phyloP scores from a whole-genome alignment of 2,888 invertebrate species.

The Agapostemon virescens region DNA sequence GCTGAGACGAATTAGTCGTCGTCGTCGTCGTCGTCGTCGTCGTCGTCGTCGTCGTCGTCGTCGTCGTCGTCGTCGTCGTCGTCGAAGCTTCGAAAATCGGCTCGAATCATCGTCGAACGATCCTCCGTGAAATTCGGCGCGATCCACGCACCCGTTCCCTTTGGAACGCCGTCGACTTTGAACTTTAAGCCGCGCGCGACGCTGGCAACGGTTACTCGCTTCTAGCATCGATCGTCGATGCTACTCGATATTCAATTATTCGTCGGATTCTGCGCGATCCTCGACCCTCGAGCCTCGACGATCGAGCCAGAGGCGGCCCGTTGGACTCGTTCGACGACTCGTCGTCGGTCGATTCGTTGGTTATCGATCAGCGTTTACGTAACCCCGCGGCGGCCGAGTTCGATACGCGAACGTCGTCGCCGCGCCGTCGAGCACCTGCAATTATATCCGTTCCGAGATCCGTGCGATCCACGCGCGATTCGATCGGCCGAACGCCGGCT shows the following conservation, averaged over 20 bases:
- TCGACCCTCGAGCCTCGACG: neutral
- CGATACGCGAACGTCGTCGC: neutral
- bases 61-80: no score
- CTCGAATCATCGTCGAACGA: neutral
- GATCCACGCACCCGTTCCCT: neutral
- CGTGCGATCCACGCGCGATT: no score
- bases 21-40: no score
- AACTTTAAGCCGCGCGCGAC: neutral
- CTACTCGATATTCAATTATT: neutral
- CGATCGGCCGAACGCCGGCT: no score
- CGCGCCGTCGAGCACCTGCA: conserved; percentile 10
- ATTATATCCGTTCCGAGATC: conserved; percentile 24
- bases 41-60: no score
- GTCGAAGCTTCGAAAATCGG: neutral
- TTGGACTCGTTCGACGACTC: conserved; percentile 19
- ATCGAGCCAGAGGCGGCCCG: neutral
- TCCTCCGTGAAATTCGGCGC: neutral
- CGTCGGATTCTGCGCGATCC: neutral
- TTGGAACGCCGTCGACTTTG: neutral
- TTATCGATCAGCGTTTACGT: conserved; percentile 15
- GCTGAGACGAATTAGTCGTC: no score
- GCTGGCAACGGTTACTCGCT: neutral
- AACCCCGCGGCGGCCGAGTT: conserved; percentile 2
- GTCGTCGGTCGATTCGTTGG: conserved; percentile 5
- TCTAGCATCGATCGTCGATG: no score